Base-by-base conservation (phyloP, 2,888 invertebrate species). In the Himalopsyche anomala region DNA sequence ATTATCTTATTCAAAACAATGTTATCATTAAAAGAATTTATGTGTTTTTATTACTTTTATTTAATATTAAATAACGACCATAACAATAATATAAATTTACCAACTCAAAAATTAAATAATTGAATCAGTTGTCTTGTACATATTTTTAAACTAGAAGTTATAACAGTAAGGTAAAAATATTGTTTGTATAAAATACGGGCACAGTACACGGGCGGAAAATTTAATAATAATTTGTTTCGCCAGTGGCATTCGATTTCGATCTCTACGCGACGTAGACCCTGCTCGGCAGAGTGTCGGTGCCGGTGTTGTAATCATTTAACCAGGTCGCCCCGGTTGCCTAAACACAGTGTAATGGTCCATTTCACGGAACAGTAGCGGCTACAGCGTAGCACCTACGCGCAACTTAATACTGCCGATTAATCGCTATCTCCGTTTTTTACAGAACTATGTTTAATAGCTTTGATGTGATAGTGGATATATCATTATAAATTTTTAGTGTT, bases 241-340 rank as follows among this genome's bases (percentile, higher is more conserved):
- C 36, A 74, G 74, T 15, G 74, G 74, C 74, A 74, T 38, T 74
- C 36, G 74, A 74, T 74, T 74, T 74, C 36, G 28, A 36, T 36
- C 36, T 74, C 38, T 74, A 74, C 74, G 36, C 28, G 19, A 12
- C 38, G 74, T 74, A 74, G 74, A 51, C 51, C 51, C 51, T 51
- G 45, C 45, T 51, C 51, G 51, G 51, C 15, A 15, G 51, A 51
- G 51, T 51, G 51, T 51, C 51, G 51, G 51, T 51, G 51, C 51
- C 51, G 51, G 74, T 74, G 74, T 74, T 74, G 28, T 74, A 74
- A 74, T 74, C 74, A 74, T 74, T 74, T 74, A 74, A 74, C 74
- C 74, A 74, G 74, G 74, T 74, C 74, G 74, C 74, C 36, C 19
- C 74, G 74, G 74, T 74, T 74, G 74, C 74, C 74, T 74, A 74